phyloP scores from a whole-genome alignment of 2,888 invertebrate genomes.

The Syrista parreyssii region DNA sequence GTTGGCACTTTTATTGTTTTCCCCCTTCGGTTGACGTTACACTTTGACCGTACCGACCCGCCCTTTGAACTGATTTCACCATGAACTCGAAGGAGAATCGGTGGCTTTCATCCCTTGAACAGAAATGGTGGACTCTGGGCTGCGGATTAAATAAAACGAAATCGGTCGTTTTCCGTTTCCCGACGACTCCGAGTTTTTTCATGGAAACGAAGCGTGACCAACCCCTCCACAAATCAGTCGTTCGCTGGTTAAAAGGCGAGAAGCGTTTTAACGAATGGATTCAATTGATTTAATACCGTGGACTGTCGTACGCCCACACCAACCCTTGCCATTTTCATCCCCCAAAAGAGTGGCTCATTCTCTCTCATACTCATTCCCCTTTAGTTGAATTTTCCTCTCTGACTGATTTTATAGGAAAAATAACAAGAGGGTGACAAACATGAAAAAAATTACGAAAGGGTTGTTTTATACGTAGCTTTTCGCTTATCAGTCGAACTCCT shows the following conservation, averaged over 20 bases:
- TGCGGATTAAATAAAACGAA: conserved; percentile 8
- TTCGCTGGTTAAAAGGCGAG: conserved; percentile 4
- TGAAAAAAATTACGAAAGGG: background rate
- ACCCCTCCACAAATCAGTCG: conserved; percentile 29
- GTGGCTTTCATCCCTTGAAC: background rate
- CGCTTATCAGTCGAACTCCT: background rate
- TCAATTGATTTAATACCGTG: conserved; percentile 22
- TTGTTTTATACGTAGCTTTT: background rate
- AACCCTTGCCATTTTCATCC: too few species aligned
- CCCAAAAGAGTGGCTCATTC: background rate
- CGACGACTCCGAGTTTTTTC: background rate
- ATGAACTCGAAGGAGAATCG: background rate
- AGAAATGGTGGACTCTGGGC: background rate
- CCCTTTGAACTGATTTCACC: background rate
- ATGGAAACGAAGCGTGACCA: conserved; percentile 24
- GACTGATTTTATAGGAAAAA: background rate
- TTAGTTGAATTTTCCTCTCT: background rate
- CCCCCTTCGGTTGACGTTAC: background rate
- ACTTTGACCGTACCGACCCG: background rate
- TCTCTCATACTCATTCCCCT: background rate
- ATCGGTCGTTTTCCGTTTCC: conserved; percentile 13
- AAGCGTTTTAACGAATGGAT: conserved; percentile 21
- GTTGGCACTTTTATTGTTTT: background rate
- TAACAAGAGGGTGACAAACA: background rate
- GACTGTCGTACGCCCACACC: too few species aligned